These are phyloP conservation scores for Ganaspis brasiliensis DNA, from an alignment of 2,888 invertebrate genomes.

Conservation along the genomic window DNA sequence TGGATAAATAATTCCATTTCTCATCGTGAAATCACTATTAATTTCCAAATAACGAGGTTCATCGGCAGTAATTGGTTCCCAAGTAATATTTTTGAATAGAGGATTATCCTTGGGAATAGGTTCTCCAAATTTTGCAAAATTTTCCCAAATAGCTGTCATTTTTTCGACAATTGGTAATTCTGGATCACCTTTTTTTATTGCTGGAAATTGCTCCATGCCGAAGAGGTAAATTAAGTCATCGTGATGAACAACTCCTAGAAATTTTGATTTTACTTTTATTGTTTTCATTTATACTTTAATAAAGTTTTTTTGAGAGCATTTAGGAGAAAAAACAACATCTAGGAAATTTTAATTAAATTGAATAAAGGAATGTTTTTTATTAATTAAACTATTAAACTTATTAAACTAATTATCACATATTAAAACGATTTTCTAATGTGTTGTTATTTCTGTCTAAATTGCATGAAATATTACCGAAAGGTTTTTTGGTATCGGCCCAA, in stretches of 20 bases:
- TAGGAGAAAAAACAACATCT: too few relatives aligned
- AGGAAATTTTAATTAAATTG: too few relatives aligned
- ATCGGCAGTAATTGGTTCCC: slow-evolving; percentile 77
- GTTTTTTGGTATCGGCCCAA: slow-evolving; percentile 81
- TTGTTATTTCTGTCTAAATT: too few relatives aligned
- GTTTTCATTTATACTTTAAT: too few relatives aligned
- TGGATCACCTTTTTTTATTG: slow-evolving; percentile 79
- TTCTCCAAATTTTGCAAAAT: slow-evolving; percentile 81
- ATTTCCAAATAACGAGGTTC: slow-evolving; percentile 79
- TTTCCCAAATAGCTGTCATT: slow-evolving; percentile 79
- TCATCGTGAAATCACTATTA: slow-evolving; percentile 71
- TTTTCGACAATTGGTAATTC: slow-evolving; percentile 79
- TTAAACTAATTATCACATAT: too few relatives aligned
- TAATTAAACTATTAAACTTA: too few relatives aligned
- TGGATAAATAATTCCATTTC: slow-evolving; percentile 60
- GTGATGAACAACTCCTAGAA: slow-evolving; percentile 80
- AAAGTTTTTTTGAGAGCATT: too few relatives aligned
- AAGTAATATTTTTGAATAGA: slow-evolving; percentile 75
- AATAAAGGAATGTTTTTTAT: too few relatives aligned
- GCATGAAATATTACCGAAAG: slow-evolving; percentile 81
- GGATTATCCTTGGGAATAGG: slow-evolving; percentile 78
- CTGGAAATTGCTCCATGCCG: slow-evolving; percentile 75
- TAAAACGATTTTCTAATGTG: too few relatives aligned
- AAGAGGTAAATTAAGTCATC: slow-evolving; percentile 83
- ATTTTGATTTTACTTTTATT: too few relatives aligned